Evolutionary conservation across 2,797 vertebrate species (phyloP), one percentile per base, ranked within the genome.

Genomic region (Mallotus villosus): DNA sequence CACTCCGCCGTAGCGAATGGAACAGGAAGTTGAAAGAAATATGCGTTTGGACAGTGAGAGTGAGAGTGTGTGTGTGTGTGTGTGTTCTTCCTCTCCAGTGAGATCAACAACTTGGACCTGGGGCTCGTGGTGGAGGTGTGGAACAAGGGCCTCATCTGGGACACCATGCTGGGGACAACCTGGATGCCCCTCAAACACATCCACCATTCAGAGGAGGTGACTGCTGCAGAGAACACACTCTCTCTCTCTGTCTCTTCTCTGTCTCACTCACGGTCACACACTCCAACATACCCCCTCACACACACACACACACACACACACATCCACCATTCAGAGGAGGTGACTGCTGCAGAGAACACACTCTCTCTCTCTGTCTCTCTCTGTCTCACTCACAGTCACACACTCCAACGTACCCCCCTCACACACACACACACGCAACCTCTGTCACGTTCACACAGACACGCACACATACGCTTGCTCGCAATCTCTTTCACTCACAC

Each of bases 61-160:
- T 46, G 34, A 6, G 34, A 37, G 34, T 37, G 34, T 37, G 37
- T 41, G 37, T 14, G 37, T 41, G 37, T 74, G 58, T 34, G 25
- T 59, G 60, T 74, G 17, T 70, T 6, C 80, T 63, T 67, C 22
- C 60, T 71, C 80, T 86, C 11, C 84, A 99, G 98, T 82, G 98
- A 99, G 91, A 99, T 99, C 92, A 99, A 90, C 88, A 94, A 92
- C 2, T 87, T 98, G 90, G 98, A 99, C 86, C 93, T 99, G 29
- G 96, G 98, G 67, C 94, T 99, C 29, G 96, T 96, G 53, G 95
- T 99, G 77, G 98, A 99, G 86, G 96, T 99, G 51, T 99, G 98
- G 98, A 97, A 99, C 93, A 99, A 99, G 91, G 98, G 98, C 22
- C 94, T 99, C 73, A 99, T 99, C 83, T 99, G 97, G 97, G 97